Conservation (phyloP, 2,797 vertebrate species). For the Enteromius paludinosus region DNA sequence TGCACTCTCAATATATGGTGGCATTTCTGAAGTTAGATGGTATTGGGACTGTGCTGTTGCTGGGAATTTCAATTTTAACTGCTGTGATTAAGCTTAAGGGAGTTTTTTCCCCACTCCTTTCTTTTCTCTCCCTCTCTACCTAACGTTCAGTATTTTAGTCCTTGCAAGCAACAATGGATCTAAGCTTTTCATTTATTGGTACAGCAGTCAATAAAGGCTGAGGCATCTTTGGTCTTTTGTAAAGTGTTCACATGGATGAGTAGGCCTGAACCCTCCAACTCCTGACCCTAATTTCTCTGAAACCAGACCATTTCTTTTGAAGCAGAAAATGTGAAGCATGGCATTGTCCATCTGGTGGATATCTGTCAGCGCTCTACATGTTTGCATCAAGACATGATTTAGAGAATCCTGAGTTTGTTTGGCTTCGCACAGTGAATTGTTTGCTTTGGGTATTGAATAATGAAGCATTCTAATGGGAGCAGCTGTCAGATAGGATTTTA, state of each 20-base stretch:
- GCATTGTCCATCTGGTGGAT: constrained; percentile 41
- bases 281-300: constrained; percentile 13
- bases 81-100: constrained; percentile 20
- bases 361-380: constrained; percentile 46
- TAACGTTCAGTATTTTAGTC: constrained; percentile 33
- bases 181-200: constrained; percentile 21
- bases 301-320: neutral
- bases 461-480: constrained; percentile 63
- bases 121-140: neutral
- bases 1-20: constrained; percentile 74
- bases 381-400: constrained; percentile 37
- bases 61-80: constrained; percentile 29
- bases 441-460: constrained; percentile 68
- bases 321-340: constrained; percentile 6
- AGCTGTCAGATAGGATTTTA: constrained; percentile 67
- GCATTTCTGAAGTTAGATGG: constrained; percentile 70
- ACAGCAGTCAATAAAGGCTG: neutral
- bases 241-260: constrained; percentile 13
- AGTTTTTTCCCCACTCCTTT: neutral
- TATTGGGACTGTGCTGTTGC: constrained; percentile 27
- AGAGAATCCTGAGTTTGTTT: constrained; percentile 55
- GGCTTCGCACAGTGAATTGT: constrained; percentile 59
- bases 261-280: neutral
- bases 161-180: neutral
- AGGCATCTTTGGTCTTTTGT: constrained; percentile 19